Evolutionary conservation across 2,888 invertebrate genomes (phyloP), one percentile per base, ranked within the genome.

Genomic region (Agapostemon virescens): DNA sequence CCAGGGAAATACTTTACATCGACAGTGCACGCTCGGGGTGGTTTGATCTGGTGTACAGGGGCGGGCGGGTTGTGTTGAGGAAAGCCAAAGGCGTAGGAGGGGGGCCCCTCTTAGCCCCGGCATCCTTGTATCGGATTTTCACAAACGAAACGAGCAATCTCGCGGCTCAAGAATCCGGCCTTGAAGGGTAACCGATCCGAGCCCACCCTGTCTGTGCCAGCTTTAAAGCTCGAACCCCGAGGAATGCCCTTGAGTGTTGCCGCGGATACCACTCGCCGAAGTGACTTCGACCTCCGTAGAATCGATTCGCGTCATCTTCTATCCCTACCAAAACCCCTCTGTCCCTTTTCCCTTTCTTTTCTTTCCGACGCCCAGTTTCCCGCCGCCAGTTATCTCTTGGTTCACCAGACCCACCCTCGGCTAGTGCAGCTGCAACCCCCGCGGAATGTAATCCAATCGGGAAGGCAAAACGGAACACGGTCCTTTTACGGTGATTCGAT

Each of bases 41-140:
- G 61, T 73, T 63, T 70, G 77, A 77, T 68, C 52, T 45, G 58
- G 6, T 11, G 20, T 9, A 9, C 9, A 9, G 58, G 15, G 6
- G 26, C 0, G 23, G 55, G 26, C 6, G 26, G 55, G 26, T 6
- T 15, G 23, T 17, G 26, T 6, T 9, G 55, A 17, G 17, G 7
- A 17, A 55, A 55, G 55, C 55, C 55, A 26, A 55, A 55, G 26
- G 26, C 55, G 30, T 7, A 49, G 26, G 17, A 17, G 55, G 26
- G 26, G 26, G 55, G 26, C 55, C n/a, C 15, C 63, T 36, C 36
- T 36, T 36, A 36, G n/a, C 17, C 17, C 26, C 36, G 74, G 78
- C 81, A 84, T 80, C 71, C 83, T 79, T 81, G 86, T 88, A 87
- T 88, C 85, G 85, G 84, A 86, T 85, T 87, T 85, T 87, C 81